Evolutionary conservation across 1,140 invertebrate genomes (phyloP).

Genomic region (Atta texana): DNA sequence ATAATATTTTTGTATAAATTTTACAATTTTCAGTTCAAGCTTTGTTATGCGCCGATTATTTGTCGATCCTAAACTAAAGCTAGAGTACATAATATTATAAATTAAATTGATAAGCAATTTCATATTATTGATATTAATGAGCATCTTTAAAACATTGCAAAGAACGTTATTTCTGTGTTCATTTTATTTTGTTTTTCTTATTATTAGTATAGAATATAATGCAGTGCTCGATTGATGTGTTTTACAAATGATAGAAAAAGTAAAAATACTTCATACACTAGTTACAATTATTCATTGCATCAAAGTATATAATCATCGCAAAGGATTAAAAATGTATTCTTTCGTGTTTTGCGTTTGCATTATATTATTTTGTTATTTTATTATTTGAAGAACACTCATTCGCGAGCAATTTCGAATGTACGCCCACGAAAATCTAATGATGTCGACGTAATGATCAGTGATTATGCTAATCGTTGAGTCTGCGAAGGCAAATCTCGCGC

Average conservation of each 20-base stretch:
- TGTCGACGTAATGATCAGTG: constrained; percentile 68
- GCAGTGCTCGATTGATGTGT: neutral
- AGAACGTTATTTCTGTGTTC: neutral
- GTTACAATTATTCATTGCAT: neutral
- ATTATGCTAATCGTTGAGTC: constrained; percentile 71
- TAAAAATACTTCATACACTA: neutral
- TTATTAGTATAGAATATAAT: neutral
- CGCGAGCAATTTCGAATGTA: constrained; percentile 63
- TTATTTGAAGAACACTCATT: constrained; percentile 25
- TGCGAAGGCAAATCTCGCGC: constrained; percentile 62
- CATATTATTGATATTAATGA: no score
- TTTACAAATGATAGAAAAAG: neutral
- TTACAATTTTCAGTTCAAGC: no score
- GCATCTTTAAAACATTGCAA: no score
- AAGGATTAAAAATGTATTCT: neutral
- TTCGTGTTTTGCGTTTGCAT: neutral
- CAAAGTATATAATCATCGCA: neutral
- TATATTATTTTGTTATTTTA: constrained; percentile 10
- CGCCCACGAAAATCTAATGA: constrained; percentile 74
- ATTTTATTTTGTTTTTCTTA: neutral
- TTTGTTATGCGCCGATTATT: no score
- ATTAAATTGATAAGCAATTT: no score
- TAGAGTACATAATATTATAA: no score
- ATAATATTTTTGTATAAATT: no score
- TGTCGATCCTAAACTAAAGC: no score